Evolutionary conservation across 1,140 invertebrate species (phyloP).

Genomic region (Ips typographus): DNA sequence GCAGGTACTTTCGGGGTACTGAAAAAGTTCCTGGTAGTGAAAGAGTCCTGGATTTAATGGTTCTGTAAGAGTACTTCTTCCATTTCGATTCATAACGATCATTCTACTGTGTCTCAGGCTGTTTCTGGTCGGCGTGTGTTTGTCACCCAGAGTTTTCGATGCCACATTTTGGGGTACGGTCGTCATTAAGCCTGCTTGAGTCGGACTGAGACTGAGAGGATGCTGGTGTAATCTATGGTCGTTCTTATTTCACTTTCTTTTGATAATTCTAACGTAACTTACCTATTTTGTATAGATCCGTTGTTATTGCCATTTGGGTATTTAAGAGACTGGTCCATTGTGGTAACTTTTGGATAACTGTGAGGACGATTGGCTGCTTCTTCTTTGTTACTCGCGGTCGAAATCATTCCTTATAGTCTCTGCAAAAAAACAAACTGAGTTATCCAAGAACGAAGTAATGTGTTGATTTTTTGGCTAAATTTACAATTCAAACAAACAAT

Average conservation of each 20-base stretch:
- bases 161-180: constrained; percentile 71
- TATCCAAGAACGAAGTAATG: too few relatives aligned
- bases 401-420: too few relatives aligned
- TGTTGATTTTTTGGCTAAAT: too few relatives aligned
- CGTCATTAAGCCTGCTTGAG: constrained; percentile 56
- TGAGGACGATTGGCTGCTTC: too few relatives aligned
- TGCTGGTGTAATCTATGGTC: not conserved
- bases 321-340: not conserved
- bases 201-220: constrained; percentile 30
- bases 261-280: not conserved
- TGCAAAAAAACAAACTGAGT: too few relatives aligned
- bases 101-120: constrained; percentile 70
- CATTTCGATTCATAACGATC: constrained; percentile 61
- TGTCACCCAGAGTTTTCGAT: constrained; percentile 60
- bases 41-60: not conserved
- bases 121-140: constrained; percentile 70
- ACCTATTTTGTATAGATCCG: constrained; percentile 17
- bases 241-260: not conserved
- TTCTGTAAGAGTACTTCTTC: constrained; percentile 38
- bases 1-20: constrained; percentile 46
- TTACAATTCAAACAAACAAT: too few relatives aligned
- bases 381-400: too few relatives aligned
- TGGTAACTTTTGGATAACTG: too few relatives aligned
- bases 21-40: constrained; percentile 21
- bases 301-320: constrained; percentile 17